Percentiles rank a stretch among this genome's conserved stretches.
Conservation (phyloP, 1,140 invertebrate genomes). For the Rhysida immarginata region DNA sequence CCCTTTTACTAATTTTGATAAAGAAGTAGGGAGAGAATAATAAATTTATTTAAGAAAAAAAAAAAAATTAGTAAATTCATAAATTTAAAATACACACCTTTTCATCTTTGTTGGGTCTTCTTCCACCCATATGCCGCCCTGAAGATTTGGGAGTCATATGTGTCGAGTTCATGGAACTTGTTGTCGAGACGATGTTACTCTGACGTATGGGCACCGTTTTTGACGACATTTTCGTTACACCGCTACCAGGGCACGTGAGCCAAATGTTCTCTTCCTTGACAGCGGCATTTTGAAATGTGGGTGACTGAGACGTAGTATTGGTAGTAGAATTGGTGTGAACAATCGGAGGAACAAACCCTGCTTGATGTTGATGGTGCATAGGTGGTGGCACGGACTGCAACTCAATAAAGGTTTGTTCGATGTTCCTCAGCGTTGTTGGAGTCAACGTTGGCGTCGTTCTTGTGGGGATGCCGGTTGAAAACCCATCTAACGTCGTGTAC, state of each 20-base stretch:
- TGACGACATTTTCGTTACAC: neutral
- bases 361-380: constrained; percentile 54
- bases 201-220: too few species aligned
- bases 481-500: constrained; percentile 61
- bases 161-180: constrained; percentile 5
- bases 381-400: constrained; percentile 36
- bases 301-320: neutral
- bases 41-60: too few species aligned
- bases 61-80: too few species aligned
- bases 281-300: neutral
- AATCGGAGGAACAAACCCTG: constrained; percentile 73
- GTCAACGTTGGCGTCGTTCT: constrained; percentile 81
- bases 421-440: constrained; percentile 76
- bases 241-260: neutral
- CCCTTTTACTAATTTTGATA: too few species aligned
- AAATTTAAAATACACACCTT: constrained; percentile 29
- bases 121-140: constrained; percentile 55
- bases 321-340: constrained; percentile 27
- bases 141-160: constrained; percentile 21
- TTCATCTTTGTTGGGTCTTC: constrained; percentile 48
- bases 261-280: neutral
- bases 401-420: constrained; percentile 59
- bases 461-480: constrained; percentile 55
- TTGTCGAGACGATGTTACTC: neutral
- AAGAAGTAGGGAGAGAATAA: too few species aligned